phyloP scores from a whole-genome alignment of 2,113 vertebrate species.

The Larimichthys polyactis region DNA sequence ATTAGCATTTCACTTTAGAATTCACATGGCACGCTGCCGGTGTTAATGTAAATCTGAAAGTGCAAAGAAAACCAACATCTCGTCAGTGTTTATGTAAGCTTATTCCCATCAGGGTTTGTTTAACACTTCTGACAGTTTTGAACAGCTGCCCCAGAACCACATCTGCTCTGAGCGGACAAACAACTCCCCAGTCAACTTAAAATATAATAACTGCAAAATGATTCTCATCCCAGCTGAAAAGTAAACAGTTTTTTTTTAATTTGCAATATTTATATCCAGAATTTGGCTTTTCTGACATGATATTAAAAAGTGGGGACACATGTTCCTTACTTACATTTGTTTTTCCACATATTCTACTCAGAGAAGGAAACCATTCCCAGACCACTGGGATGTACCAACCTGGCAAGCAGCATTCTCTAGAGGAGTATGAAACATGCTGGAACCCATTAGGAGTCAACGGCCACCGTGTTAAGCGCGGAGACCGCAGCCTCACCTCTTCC shows the following conservation, averaged over 20 bases:
- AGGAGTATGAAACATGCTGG: slow-evolving; percentile 68
- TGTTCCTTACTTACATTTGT: neutral
- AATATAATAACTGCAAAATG: neutral
- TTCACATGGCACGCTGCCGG: neutral
- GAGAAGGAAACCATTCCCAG: neutral
- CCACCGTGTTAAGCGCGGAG: slow-evolving; percentile 71
- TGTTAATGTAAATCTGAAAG: slow-evolving; percentile 23
- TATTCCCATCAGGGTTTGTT: slow-evolving; percentile 52
- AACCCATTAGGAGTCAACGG: slow-evolving; percentile 74
- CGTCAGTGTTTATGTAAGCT: slow-evolving; percentile 29
- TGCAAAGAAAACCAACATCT: slow-evolving; percentile 32
- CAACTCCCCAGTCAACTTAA: slow-evolving; percentile 13
- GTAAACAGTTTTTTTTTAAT: neutral
- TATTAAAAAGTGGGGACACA: neutral
- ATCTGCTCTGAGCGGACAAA: slow-evolving; percentile 58
- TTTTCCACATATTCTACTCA: neutral
- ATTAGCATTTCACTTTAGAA: neutral
- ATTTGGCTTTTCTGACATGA: neutral
- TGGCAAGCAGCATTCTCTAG: slow-evolving; percentile 60
- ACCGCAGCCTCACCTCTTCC: slow-evolving; percentile 73
- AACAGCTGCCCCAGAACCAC: slow-evolving; percentile 61
- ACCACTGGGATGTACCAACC: slow-evolving; percentile 45
- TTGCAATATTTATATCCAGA: neutral
- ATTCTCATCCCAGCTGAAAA: neutral
- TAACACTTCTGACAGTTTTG: slow-evolving; percentile 50